These are phyloP conservation scores for Trissonchulus latispiculum DNA, from an alignment of 2,888 invertebrate genomes.

Conservation along the genomic window DNA sequence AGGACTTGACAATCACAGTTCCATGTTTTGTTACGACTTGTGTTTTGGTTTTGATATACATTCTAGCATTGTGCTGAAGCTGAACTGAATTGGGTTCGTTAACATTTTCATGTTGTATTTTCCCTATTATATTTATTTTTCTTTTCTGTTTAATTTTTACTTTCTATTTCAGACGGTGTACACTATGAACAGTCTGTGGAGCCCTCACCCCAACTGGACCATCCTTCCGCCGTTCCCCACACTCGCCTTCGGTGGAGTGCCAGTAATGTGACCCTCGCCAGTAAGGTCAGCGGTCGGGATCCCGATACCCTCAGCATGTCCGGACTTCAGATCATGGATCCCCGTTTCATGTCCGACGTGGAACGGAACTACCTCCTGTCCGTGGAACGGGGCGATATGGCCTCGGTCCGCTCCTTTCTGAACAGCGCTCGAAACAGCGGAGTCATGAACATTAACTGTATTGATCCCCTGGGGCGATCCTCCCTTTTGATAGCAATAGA, in stretches of 20 bases:
- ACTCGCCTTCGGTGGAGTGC: neutral
- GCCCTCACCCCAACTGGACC: too few species aligned
- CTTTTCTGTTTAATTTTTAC: too few species aligned
- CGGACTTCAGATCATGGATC: neutral
- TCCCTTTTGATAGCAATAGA: conserved; percentile 83
- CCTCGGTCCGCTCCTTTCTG: conserved; percentile 58
- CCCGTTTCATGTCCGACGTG: conserved; percentile 43
- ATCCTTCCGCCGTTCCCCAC: neutral
- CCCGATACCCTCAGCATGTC: neutral
- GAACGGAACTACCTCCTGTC: conserved; percentile 82
- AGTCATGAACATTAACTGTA: conserved; percentile 70
- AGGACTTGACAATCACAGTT: too few species aligned
- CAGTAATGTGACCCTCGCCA: neutral
- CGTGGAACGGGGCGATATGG: conserved; percentile 85
- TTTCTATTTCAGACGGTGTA: too few species aligned
- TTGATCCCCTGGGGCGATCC: conserved; percentile 80
- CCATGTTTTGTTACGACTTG: too few species aligned
- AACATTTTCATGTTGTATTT: too few species aligned
- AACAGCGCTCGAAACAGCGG: conserved; percentile 46
- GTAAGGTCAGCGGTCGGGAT: neutral
- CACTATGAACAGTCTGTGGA: too few species aligned
- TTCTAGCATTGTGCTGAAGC: too few species aligned
- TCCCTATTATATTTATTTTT: too few species aligned
- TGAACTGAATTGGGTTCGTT: too few species aligned
- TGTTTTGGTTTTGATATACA: too few species aligned